phyloP scores from a whole-genome alignment of 2,888 invertebrate species.

The Acanthosepion pharaonis region DNA sequence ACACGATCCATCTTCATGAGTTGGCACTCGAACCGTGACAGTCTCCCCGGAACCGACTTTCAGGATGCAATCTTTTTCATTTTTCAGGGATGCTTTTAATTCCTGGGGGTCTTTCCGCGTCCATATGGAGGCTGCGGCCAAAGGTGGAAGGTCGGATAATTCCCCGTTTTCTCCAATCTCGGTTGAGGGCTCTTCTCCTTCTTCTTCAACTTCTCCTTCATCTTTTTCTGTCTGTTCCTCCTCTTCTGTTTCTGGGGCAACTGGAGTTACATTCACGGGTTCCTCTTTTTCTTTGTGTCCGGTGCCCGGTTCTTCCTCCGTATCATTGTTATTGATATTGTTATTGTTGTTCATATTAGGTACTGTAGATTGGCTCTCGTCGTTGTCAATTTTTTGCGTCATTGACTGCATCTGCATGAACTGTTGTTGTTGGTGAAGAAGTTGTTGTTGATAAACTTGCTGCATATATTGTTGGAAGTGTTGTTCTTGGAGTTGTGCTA shows the following conservation, averaged over 20 bases:
- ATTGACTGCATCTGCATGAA: slow-evolving; percentile 72
- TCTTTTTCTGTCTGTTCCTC: neutral
- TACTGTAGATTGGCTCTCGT: neutral
- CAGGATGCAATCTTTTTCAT: slow-evolving; percentile 89
- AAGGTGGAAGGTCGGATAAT: slow-evolving; percentile 64
- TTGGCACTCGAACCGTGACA: slow-evolving; percentile 96
- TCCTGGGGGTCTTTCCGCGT: slow-evolving; percentile 89
- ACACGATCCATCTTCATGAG: slow-evolving; percentile 92
- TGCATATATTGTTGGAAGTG: slow-evolving; percentile 99
- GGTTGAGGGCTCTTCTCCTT: neutral
- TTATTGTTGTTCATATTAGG: slow-evolving; percentile 36
- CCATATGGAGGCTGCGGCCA: slow-evolving; percentile 91
- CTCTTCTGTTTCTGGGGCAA: neutral
- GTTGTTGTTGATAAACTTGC: slow-evolving; percentile 81
- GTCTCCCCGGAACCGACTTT: slow-evolving; percentile 98
- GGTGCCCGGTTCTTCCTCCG: neutral
- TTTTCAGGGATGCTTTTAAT: slow-evolving; percentile 91
- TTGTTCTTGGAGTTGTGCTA: slow-evolving; percentile 96
- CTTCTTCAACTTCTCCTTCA: neutral
- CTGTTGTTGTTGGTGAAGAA: slow-evolving; percentile 76
- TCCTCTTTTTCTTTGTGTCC: neutral
- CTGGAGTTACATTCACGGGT: neutral
- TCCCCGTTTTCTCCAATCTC: neutral
- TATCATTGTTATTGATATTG: neutral
- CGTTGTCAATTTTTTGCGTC: slow-evolving; percentile 46